phyloP scores from a whole-genome alignment of 2,113 vertebrate genomes.

The Phalacrocorax carbo region DNA sequence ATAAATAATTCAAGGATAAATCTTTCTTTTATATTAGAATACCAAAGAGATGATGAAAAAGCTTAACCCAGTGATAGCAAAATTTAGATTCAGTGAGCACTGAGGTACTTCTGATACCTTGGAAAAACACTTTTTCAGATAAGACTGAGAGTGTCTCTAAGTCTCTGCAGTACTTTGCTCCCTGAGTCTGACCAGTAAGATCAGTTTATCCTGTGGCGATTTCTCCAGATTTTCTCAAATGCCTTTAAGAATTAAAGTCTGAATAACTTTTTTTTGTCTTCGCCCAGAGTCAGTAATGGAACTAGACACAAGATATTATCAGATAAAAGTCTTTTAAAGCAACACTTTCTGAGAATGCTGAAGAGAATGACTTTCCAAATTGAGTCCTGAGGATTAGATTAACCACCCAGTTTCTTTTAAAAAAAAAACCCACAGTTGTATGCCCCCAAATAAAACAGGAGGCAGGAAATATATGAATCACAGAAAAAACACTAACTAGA shows the following conservation, averaged over 20 bases:
- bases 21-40: not conserved
- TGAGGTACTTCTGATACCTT: not conserved
- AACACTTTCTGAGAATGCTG: not conserved
- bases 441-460: not conserved
- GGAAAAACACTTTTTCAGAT: not conserved
- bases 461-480: not conserved
- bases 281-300: not conserved
- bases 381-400: not conserved
- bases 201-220: not conserved
- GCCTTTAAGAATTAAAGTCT: not conserved
- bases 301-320: not conserved
- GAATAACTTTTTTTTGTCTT: not conserved
- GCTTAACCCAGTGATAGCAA: not conserved
- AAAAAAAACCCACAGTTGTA: not conserved
- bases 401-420: not conserved
- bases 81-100: not conserved
- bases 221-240: not conserved
- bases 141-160: not conserved
- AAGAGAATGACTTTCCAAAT: not conserved
- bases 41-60: not conserved
- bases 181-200: not conserved
- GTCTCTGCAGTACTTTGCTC: not conserved
- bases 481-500: not conserved
- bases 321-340: conserved; percentile 1
- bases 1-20: not conserved